These are phyloP conservation scores for Brienomyrus longianalis DNA, from an alignment of 2,113 vertebrate genomes.

Conservation along the genomic window DNA sequence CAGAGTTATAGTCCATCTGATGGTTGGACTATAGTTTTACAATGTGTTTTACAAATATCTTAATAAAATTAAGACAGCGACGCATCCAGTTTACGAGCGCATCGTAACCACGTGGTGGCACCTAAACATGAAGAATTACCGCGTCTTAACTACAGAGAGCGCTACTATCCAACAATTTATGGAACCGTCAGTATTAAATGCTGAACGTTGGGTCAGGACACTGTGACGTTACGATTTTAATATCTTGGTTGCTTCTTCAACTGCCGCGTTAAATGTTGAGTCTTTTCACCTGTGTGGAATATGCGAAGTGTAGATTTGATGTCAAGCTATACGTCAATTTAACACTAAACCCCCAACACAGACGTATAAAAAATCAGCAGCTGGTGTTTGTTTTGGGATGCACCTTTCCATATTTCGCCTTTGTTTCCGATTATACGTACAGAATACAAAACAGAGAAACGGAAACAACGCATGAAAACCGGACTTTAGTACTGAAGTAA, in stretches of 20 bases:
- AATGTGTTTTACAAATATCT: background rate
- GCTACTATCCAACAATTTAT: background rate
- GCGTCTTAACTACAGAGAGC: background rate
- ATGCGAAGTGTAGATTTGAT: background rate
- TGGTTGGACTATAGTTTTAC: no score
- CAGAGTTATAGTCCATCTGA: background rate
- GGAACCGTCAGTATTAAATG: background rate
- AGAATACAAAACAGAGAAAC: background rate
- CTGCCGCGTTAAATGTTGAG: background rate
- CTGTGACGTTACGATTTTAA: background rate
- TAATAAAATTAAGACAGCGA: background rate
- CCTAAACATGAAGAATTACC: background rate
- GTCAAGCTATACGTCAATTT: background rate
- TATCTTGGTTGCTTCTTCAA: background rate
- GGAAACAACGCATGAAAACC: background rate
- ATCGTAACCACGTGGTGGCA: background rate
- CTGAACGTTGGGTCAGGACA: background rate
- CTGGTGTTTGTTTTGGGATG: background rate
- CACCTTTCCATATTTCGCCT: background rate
- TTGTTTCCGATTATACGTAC: background rate
- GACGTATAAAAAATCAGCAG: background rate
- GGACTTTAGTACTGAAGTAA: background rate
- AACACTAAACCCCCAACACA: background rate
- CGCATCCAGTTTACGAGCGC: background rate
- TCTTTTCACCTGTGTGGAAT: background rate